phyloP scores from a whole-genome alignment of 2,797 vertebrate genomes.

The Pelobates cultripes region DNA sequence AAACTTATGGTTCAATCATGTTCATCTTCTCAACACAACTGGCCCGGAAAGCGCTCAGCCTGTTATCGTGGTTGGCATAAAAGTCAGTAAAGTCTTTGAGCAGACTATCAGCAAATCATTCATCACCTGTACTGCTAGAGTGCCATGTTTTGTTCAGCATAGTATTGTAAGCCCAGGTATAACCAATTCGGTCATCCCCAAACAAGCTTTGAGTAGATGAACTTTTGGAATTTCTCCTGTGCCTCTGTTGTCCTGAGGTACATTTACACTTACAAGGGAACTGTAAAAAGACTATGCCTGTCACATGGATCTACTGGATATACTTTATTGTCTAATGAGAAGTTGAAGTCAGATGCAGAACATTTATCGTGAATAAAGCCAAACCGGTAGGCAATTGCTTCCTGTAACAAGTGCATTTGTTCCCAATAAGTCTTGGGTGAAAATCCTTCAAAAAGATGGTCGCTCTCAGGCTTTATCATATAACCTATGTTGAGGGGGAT shows the following conservation, averaged over 20 bases:
- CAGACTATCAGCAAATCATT: conserved; percentile 88
- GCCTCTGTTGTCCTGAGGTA: conserved; percentile 82
- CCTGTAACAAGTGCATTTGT: conserved; percentile 95
- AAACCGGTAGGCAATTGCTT: conserved; percentile 94
- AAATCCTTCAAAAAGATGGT: conserved; percentile 94
- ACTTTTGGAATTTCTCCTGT: conserved; percentile 88
- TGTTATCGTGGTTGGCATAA: conserved; percentile 89
- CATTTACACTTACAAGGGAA: conserved; percentile 92
- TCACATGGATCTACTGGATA: conserved; percentile 96
- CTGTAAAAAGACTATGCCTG: conserved; percentile 93
- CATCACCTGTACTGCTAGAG: conserved; percentile 88
- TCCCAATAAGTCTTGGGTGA: conserved; percentile 97
- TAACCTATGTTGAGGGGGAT: conserved; percentile 87
- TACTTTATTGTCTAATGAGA: conserved; percentile 94
- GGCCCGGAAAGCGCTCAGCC: conserved; percentile 86
- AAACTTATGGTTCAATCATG: conserved; percentile 83
- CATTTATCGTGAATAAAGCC: conserved; percentile 96
- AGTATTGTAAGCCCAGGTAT: conserved; percentile 97
- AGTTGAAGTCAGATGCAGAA: conserved; percentile 91
- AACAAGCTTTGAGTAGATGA: conserved; percentile 82
- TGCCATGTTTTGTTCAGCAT: conserved; percentile 98
- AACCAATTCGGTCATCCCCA: conserved; percentile 86
- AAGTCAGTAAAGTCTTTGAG: conserved; percentile 92
- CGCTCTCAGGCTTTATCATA: conserved; percentile 83
- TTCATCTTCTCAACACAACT: conserved; percentile 93